Evolutionary conservation across 2,113 vertebrate species (phyloP), one percentile per base, ranked within the genome.

Genomic region (Podarcis muralis): DNA sequence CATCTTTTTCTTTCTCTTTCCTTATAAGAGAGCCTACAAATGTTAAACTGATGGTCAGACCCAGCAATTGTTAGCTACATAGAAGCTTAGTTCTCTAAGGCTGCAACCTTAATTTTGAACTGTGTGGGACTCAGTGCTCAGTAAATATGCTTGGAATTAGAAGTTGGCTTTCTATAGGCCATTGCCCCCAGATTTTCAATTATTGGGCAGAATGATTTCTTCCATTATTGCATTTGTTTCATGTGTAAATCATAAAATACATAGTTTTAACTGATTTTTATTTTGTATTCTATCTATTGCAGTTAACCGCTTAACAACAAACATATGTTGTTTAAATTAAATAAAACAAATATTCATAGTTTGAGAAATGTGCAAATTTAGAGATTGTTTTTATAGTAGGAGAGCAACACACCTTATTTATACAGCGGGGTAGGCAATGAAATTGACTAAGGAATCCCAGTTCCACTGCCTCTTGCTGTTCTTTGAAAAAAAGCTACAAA

Each of bases 391-490:
- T n/a, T 27, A 15, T n/a, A 78, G 30, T 80, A 35, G 13, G 12
- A 68, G 32, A 32, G 15, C 59, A 7, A 25, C 13, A 18, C 15
- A 43, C 48, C 27, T 16, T 88, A 69, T 77, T n/a, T 3, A n/a
- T 8, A 40, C 25, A 35, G 12, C 13, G 5, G 53, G n/a, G 2
- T 1, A 0, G 83, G 16, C 2, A 1, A 72, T 35, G 12, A 65
- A 71, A 74, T 0, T 7, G 23, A 0, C 20, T 3, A 53, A 71
- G 57, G 40, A 77, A 65, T 65, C n/a, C 23, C n/a, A 66, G 11
- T 75, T 82, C 30, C 15, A 1, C 15, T 27, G 40, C 48, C 30
- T 78, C 3, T 32, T 18, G 11, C 23, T 53, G 0, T 0, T 4
- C 27, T 80, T 76, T 25, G 53, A 9, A 12, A 22, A 66, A 65